Evolutionary conservation across 37 sponge, comb jelly and placozoan species (phyloP), one percentile per base, ranked within the genome.

Genomic region (Bolinopsis microptera): DNA sequence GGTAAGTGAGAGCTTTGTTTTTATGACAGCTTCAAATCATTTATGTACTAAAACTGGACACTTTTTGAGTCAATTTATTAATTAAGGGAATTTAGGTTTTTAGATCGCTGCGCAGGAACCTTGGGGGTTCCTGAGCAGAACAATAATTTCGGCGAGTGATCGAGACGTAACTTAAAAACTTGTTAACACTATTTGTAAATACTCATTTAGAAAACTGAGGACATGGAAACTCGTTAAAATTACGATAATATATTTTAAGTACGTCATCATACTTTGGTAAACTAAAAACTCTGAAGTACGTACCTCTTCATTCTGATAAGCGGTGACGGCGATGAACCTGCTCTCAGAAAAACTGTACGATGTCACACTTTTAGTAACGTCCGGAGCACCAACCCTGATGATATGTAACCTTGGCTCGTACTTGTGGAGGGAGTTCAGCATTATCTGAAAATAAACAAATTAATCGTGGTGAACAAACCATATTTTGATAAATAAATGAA

Each of bases 221-320:
- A 48, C 61, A 18, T 13, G 9, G 61, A 48, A 24, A 31, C 35
- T 75, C 35, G 35, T 32, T 16, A 33, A 33, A 75, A 33, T 33
- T 8, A 33, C 16, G 16, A 75, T 75, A 75, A 75, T 21, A 33
- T 75, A 75, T 33, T 75, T 16, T 75, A 31, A 75, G 34, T 75
- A 33, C 35, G 34, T 75, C 32, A 32, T 32, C 32, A 33, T 75
- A 31, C 16, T 75, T 75, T 8, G 76, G 8, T 8, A 32, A 21
- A 75, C 8, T 75, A 31, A 75, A 18, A 48, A 18, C 13, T 13
- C 61, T 13, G 9, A 13, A 48, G 61, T 13, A 30, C 69, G 34
- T 77, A 95, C 95, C 95, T 95, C 93, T 72, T 96, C 95, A 70
- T 96, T 96, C 69, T 96, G 96, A 92, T 96, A 96, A 69, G 96